Conservation (phyloP, 2,888 invertebrate species). For the Lasioglossum pauxillum region DNA sequence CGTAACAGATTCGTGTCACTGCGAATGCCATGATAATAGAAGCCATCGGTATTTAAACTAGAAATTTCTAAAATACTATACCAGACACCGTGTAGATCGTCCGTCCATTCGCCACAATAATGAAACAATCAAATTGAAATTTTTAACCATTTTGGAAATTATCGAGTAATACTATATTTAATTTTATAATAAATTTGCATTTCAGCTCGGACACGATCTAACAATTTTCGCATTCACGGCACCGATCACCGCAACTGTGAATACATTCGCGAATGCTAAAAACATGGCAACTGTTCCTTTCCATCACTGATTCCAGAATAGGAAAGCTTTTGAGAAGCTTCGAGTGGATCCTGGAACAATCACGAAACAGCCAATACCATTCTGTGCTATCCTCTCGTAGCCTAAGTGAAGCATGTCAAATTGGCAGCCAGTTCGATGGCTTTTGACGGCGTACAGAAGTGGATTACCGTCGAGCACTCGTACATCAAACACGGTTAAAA, state of each 20-base stretch:
- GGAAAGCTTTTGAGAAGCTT: conserved; percentile 23
- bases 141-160: background rate
- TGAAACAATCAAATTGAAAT: background rate
- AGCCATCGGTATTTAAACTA: background rate
- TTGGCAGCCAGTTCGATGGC: conserved; percentile 40
- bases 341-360: conserved; percentile 39
- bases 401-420: conserved; percentile 40
- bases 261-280: background rate
- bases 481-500: background rate
- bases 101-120: background rate
- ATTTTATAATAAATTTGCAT: background rate
- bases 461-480: conserved; percentile 26
- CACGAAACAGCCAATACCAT: conserved; percentile 49
- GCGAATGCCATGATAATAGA: background rate
- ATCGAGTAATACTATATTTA: background rate
- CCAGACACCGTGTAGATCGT: background rate
- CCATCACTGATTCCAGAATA: background rate
- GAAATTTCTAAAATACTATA: background rate
- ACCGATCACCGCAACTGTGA: background rate
- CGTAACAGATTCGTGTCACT: background rate
- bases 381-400: conserved; percentile 14
- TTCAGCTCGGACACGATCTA: background rate
- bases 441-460: conserved; percentile 28
- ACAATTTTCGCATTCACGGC: background rate
- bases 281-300: conserved; percentile 9